Base-by-base conservation (phyloP, 2,888 invertebrate genomes). In the Reticulitermes lucifugus region DNA sequence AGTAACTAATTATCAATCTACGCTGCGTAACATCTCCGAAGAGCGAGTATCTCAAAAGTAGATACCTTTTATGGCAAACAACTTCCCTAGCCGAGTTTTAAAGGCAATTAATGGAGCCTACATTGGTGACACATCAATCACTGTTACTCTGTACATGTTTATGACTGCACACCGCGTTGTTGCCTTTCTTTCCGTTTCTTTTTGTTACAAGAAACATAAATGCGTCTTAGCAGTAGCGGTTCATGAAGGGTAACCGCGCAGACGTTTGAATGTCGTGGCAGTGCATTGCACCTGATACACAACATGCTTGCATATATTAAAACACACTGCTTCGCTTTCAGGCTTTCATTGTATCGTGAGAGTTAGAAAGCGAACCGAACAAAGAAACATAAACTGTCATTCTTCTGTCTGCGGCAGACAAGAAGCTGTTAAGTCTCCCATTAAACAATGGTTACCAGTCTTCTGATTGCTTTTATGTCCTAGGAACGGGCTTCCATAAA, bases 291-390 rank as follows among this genome's bases (percentile, higher is more conserved):
- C 73, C 18, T 21, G 41, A 73, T 73, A 41, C 73, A 41, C 14
- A 73, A 73, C 73, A 73, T 21, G 29, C 73, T 21, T 41, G 41
- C 73, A 41, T 73, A 73, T 73, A 73, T 41, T 73, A 73, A 41
- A 41, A 41, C 21, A 21, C 2, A 10, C 35, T 14, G 73, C 22
- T 73, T 41, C 21, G 41, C 73, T 22, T 41, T 21, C 35, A 73
- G 21, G 73, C 41, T 73, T 35, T 73, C 73, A 73, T 41, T 73
- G 73, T 41, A 41, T 73, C 73, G 41, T 41, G 73, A 6, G 5
- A 18, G 25, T 18, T 41, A 73, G 41, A 73, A 73, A 41, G 12
- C 41, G 21, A 29, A 73, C 35, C 73, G 5, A 73, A 41, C 73
- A 73, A 73, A 73, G 65, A 35, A 73, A 73, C 73, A 41, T 7